Evolutionary conservation across 2,113 vertebrate genomes (phyloP).

Genomic region (Raphicerus campestris): DNA sequence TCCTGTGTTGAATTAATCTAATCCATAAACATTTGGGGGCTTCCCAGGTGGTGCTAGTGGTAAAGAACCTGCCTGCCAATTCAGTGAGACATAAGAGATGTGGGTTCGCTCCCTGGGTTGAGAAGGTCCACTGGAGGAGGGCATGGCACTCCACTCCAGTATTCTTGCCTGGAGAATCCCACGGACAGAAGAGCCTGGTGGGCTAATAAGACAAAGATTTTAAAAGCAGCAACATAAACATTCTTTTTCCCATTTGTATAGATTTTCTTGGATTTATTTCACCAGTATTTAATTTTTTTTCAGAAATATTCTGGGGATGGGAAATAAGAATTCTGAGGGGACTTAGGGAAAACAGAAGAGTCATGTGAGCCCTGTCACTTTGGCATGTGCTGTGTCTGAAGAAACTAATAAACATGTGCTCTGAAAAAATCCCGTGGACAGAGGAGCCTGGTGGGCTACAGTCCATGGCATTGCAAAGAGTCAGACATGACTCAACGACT

Average conservation of each 20-base stretch:
- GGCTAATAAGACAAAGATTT: background rate
- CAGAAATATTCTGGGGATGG: constrained; percentile 40
- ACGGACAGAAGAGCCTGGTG: background rate
- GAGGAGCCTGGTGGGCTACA: background rate
- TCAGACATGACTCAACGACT: background rate
- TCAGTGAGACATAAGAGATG: background rate
- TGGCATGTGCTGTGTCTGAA: background rate
- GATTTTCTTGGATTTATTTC: background rate
- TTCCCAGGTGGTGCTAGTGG: background rate
- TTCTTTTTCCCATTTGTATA: background rate
- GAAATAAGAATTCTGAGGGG: constrained; percentile 51
- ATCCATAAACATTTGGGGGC: background rate
- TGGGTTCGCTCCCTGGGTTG: accelerated
- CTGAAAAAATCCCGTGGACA: background rate
- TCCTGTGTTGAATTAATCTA: background rate
- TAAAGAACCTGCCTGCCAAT: background rate
- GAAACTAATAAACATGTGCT: background rate
- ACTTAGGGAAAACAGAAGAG: constrained; percentile 34
- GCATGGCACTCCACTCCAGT: background rate
- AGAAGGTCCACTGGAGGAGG: background rate
- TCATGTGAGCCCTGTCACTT: background rate
- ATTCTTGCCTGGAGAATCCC: background rate
- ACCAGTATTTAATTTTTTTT: background rate
- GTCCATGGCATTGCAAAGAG: background rate
- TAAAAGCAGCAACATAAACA: background rate